Evolutionary conservation across 2,797 vertebrate species (phyloP), one percentile per base, ranked within the genome.

Genomic region (Sebastes umbrosus): DNA sequence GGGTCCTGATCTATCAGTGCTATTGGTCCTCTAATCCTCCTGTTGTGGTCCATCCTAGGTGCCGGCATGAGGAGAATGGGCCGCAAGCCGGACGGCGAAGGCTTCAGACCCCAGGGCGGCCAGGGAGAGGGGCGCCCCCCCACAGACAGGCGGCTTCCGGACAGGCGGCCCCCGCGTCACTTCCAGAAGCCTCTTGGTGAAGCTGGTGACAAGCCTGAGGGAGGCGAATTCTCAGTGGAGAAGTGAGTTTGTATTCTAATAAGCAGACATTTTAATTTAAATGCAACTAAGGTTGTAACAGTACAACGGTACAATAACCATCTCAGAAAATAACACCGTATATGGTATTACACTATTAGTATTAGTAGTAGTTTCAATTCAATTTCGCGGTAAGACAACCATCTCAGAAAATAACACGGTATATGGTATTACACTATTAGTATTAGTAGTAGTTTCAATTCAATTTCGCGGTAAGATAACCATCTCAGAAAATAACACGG

Each of bases 161-260:
- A 99, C 77, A 96, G 98, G 92, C 97, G 98, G 92, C 97, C 97
- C 77, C 98, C 97, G 8, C 97, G 97, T 14, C 96, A 98, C 82
- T 94, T 94, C 6, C 98, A 99, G 68, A 97, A 97, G 80, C 97
- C 98, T 13, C 91, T 96, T 16, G 92, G 93, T 5, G 94, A 94
- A 0, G 96, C 96, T 43, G 90, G 82, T n/a, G 98, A 99, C 62
- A 99, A 99, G 90, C 97, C 97, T 1, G 98, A 99, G 94, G 97
- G 96, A 63, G 98, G 97, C 63, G 98, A 99, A 76, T 98, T 99
- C 92, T 98, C 98, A 5, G 97, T 97, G 85, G 98, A 99, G 78
- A 98, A 98, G 99, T 98, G 93, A 97, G 96, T 94, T 77, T 0
- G 4, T 3, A 22, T 60, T 63, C 18, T 8, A 22, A 36, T 46